Percentiles rank a stretch among this genome's conserved stretches.
Conservation (phyloP, 1,140 invertebrate genomes). For the Nylanderia fulva region DNA sequence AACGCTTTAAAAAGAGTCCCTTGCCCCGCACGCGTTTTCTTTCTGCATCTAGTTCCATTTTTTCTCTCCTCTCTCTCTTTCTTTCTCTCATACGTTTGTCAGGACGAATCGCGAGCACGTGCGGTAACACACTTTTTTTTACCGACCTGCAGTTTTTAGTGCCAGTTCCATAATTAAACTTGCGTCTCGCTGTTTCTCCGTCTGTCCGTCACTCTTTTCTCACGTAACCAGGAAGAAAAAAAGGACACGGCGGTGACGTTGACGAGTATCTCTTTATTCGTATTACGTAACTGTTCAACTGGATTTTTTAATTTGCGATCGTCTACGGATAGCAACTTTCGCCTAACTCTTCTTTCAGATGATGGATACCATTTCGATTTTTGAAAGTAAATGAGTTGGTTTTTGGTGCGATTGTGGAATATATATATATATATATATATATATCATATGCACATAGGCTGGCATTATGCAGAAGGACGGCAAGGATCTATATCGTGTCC, state of each 20-base stretch:
- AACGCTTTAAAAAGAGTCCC: conserved; percentile 77
- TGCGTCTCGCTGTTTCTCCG: conserved; percentile 82
- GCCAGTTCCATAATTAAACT: conserved; percentile 82
- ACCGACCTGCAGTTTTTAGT: conserved; percentile 81
- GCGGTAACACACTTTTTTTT: conserved; percentile 74
- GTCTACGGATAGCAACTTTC: neutral
- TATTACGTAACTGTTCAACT: conserved; percentile 35
- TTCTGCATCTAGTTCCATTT: neutral
- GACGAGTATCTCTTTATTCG: conserved; percentile 49
- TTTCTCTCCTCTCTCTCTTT: neutral
- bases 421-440: no score
- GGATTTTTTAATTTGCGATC: conserved; percentile 49
- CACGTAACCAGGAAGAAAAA: conserved; percentile 23
- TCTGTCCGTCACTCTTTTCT: conserved; percentile 77
- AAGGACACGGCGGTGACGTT: conserved; percentile 39
- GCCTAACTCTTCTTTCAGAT: neutral
- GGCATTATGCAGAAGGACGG: conserved; percentile 2
- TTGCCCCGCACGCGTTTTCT: neutral
- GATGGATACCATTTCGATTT: neutral
- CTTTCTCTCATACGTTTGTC: conserved; percentile 50
- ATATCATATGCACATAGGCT: neutral
- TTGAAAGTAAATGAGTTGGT: neutral
- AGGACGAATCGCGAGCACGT: conserved; percentile 62
- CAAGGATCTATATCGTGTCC: conserved; percentile 16
- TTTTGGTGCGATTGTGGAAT: neutral